Percentiles rank a stretch among this genome's conserved stretches.
These are phyloP conservation scores for Anoplophora glabripennis DNA, from an alignment of 1,140 invertebrate genomes.

Conservation along the genomic window DNA sequence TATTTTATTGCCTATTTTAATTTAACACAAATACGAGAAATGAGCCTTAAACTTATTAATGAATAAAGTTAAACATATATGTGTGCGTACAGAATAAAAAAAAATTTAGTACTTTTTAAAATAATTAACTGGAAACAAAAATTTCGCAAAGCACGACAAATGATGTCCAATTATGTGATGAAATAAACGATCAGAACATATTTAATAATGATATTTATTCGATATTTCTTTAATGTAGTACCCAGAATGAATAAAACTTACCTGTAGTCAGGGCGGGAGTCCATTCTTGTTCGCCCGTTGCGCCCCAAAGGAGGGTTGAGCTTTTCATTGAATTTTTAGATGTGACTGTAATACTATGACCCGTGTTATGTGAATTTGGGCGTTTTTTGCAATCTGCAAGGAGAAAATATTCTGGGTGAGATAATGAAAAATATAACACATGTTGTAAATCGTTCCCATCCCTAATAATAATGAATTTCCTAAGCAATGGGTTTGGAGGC, in stretches of 20 bases:
- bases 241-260: constrained; percentile 44
- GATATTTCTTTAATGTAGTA: not conserved
- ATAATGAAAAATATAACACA: not conserved
- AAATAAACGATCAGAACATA: too few relatives aligned
- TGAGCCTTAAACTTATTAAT: too few relatives aligned
- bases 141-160: too few relatives aligned
- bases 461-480: not conserved
- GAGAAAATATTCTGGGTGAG: not conserved
- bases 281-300: constrained; percentile 91
- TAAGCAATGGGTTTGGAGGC: not conserved
- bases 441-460: not conserved
- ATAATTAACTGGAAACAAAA: not conserved
- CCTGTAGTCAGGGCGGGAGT: constrained; percentile 91
- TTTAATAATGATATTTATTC: not conserved
- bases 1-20: too few relatives aligned
- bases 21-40: too few relatives aligned
- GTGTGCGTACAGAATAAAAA: too few relatives aligned
- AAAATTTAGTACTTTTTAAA: not conserved
- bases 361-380: constrained; percentile 25
- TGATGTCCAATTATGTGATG: too few relatives aligned
- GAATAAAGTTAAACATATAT: too few relatives aligned
- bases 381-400: constrained; percentile 44
- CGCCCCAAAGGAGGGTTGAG: constrained; percentile 81
- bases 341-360: constrained; percentile 17
- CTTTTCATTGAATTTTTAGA: constrained; percentile 53